Percentiles rank a stretch among this genome's conserved stretches.
Conservation (phyloP, 2,797 vertebrate species). For the Callimico goeldii region DNA sequence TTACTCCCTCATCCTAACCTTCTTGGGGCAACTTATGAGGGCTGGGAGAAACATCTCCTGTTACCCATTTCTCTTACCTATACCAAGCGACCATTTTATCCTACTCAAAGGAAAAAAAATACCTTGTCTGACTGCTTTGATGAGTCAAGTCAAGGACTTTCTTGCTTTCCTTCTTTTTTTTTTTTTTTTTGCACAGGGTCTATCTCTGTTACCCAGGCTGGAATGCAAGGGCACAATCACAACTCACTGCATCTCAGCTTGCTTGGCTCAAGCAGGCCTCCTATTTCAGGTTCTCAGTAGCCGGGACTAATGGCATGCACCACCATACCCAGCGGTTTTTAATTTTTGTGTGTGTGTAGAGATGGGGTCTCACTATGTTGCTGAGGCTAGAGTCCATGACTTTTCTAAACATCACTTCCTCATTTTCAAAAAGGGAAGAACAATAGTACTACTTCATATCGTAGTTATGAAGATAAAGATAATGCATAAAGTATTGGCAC, state of each 20-base stretch:
- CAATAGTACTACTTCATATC: neutral
- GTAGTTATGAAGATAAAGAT: neutral
- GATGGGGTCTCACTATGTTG: neutral
- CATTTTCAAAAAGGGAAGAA: neutral
- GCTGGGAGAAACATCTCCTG: neutral
- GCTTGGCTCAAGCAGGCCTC: neutral
- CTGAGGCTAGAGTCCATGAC: neutral
- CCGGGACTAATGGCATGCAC: neutral
- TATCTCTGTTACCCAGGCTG: neutral
- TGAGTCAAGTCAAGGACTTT: neutral
- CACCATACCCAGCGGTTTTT: neutral
- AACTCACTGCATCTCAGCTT: neutral
- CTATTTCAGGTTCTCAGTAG: neutral
- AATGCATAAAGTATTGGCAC: neutral
- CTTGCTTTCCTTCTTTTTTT: no score
- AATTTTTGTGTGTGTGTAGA: neutral
- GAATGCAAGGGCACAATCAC: neutral
- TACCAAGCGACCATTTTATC: neutral
- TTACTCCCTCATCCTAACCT: neutral
- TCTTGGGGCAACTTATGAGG: neutral
- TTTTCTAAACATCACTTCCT: neutral
- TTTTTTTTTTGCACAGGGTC: neutral
- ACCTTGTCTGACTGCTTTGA: neutral
- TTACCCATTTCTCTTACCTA: neutral
- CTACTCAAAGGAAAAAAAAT: neutral